Evolutionary conservation across 1,140 invertebrate species (phyloP), one percentile per base, ranked within the genome.

Genomic region (Lepidostoma basale): DNA sequence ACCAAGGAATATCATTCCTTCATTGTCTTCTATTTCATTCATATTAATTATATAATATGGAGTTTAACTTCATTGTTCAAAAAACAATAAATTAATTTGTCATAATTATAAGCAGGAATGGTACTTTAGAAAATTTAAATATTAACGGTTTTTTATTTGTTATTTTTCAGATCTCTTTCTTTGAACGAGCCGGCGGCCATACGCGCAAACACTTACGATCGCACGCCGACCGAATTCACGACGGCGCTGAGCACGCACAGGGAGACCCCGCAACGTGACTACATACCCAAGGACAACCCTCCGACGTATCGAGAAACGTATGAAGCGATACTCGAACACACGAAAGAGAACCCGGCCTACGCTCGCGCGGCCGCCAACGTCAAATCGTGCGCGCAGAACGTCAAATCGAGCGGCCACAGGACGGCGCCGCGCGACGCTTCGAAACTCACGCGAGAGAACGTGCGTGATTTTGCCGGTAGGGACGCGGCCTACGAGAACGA

Each of bases 141-240:
- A n/a, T n/a, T n/a, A n/a, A n/a, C n/a, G n/a, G n/a, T n/a, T n/a
- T n/a, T n/a, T n/a, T n/a, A n/a, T n/a, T n/a, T n/a, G n/a, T 8
- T 36, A 36, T 36, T 42, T 76, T 77, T 8, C 74, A 83, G 81
- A 73, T 81, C 81, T 4, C 76, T 83, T 0, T 80, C 80, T 2
- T 66, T 83, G 0, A 82, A 82, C 67, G 81, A 83, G 23, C 75
- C 76, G 36, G 75, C 76, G 16, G 62, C 77, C 0, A 67, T 74
- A 26, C 73, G 79, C 9, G 75, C 64, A 3, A 54, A 62, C 56
- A 39, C 60, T 0, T 64, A 76, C 8, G 81, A 82, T 9, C 72
- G 79, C 36, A 83, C 81, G 2, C 81, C 81, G 0, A 82, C 79
- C 18, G 80, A 81, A 25, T 71, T 76, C 22, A n/a, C 23, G 0